Evolutionary conservation across 2,888 invertebrate genomes (phyloP), one percentile per base, ranked within the genome.

Genomic region (Trichacis sp.): DNA sequence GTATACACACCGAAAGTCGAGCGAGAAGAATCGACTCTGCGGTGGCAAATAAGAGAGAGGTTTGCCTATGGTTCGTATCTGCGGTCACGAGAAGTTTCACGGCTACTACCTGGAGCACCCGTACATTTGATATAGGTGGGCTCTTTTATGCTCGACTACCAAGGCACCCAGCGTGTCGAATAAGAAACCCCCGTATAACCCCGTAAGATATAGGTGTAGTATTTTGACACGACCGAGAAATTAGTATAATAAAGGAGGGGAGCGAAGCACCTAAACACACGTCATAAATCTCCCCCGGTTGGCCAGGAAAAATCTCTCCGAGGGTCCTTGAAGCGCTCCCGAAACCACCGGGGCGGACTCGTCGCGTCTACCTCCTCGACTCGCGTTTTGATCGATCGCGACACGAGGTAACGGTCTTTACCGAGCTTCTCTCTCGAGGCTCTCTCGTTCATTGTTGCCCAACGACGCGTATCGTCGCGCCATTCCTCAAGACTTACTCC

Each of bases 191-290:
- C 63, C 64, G 8, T 5, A 3, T n/a, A 70, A 69, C 65, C 42
- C n/a, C 47, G 69, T 65, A 15, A 55, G 62, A 68, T 59, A 66
- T 56, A 64, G 58, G 64, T 65, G 71, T 71, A 82, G 71, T 72
- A 82, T 81, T 82, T 83, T 83, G 82, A 83, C 83, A 77, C 77
- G 71, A 74, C 77, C 80, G 73, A 77, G 78, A 82, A 82, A 83
- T 83, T 83, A 82, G 81, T 81, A 83, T 83, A 81, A 83, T 83
- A 83, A 83, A 81, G 75, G 70, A 72, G 72, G 59, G 54, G 60
- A 53, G 30, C 61, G 61, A 63, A 70, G 70, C 73, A 75, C 78
- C 81, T 79, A 81, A 82, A 80, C 79, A 80, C 79, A 80, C 78
- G 80, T 76, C 78, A 79, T 83, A 82, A 83, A 83, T 83, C 77